Evolutionary conservation across 2,797 vertebrate genomes (phyloP).

Genomic region (Pteronotus mesoamericanus): DNA sequence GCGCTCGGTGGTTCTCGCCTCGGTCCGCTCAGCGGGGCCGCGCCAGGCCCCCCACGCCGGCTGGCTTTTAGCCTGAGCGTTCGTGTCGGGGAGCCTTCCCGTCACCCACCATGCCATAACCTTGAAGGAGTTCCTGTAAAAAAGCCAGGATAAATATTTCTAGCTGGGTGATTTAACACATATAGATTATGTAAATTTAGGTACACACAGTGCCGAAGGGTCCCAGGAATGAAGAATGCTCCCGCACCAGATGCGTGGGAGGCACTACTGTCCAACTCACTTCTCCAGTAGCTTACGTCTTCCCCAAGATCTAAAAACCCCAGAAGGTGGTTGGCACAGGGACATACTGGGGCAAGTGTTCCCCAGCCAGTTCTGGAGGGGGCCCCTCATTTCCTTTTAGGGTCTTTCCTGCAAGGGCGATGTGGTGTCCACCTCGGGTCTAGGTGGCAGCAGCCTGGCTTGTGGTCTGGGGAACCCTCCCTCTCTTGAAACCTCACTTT

Average conservation of each 20-base stretch:
- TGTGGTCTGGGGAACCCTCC: background rate
- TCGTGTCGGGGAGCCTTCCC: background rate
- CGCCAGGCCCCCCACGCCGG: fast-evolving
- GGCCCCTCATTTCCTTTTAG: background rate
- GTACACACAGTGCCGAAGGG: background rate
- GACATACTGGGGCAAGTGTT: background rate
- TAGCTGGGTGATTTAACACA: background rate
- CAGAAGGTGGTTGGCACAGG: background rate
- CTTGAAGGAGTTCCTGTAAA: background rate
- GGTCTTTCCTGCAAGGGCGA: background rate
- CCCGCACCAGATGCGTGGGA: background rate
- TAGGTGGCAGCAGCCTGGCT: background rate
- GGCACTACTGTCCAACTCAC: background rate
- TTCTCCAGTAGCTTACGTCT: background rate
- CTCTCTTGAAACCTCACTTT: background rate
- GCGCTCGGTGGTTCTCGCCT: background rate
- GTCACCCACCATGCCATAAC: background rate
- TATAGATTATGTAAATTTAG: background rate
- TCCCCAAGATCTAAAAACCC: background rate
- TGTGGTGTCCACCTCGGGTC: background rate
- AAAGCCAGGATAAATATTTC: background rate
- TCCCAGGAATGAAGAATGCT: background rate
- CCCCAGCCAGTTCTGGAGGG: background rate
- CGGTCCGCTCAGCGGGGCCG: background rate
- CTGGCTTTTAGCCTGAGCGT: background rate